A percentile compares a stretch with the other conserved stretches of the same genome.
These are phyloP conservation scores for Slavum lentiscoides DNA, from an alignment of 2,888 invertebrate genomes.

Conservation along the genomic window DNA sequence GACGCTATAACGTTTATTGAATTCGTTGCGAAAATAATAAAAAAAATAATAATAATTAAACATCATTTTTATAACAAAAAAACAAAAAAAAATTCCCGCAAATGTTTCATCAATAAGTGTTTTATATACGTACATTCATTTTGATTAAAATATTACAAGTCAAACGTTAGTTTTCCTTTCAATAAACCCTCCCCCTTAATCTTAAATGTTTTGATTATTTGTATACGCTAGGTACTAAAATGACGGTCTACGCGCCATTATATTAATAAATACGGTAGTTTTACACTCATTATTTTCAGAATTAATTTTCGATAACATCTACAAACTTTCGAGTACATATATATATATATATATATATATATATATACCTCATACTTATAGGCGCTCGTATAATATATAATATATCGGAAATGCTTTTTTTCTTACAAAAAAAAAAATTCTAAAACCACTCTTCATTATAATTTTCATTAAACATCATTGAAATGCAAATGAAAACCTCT, in stretches of 20 bases:
- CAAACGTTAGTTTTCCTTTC: background rate
- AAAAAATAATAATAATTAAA: conserved; percentile 15
- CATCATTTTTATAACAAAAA: conserved; percentile 19
- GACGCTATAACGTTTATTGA: background rate
- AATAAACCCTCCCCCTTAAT: no score
- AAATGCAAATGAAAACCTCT: conserved; percentile 18
- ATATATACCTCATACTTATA: no score
- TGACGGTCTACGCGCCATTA: no score
- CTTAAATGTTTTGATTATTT: no score
- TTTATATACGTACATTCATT: background rate
- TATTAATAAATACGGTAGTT: no score
- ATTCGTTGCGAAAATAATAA: background rate
- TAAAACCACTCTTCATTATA: background rate
- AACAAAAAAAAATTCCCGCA: background rate
- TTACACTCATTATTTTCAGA: no score
- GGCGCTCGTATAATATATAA: background rate
- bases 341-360: no score
- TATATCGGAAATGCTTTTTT: background rate
- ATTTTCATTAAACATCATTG: conserved; percentile 17
- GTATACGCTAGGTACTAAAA: no score
- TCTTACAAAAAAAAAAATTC: background rate
- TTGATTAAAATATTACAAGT: background rate
- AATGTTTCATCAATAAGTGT: background rate
- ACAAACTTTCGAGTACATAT: no score
- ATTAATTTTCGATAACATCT: no score